Percentiles rank a stretch among this genome's conserved stretches.
phyloP scores from a whole-genome alignment of 2,113 vertebrate genomes.

The Andinoacara biseriatus region DNA sequence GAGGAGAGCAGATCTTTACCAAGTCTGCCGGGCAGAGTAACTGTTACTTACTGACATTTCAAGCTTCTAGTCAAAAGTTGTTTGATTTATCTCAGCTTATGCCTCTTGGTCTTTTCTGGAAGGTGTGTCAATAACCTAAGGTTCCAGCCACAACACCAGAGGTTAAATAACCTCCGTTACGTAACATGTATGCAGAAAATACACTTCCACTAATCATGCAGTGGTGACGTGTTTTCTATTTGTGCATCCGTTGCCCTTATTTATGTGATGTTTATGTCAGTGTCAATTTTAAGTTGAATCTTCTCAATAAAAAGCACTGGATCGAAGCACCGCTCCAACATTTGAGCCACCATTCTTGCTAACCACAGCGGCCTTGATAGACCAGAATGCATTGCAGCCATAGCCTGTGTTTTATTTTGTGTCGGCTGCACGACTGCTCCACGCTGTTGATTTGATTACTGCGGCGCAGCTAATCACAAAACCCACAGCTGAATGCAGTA shows the following conservation, averaged over 20 bases:
- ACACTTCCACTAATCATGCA: not conserved
- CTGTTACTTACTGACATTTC: not conserved
- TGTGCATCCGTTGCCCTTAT: not conserved
- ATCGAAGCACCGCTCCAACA: not conserved
- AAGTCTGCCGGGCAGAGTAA: not conserved
- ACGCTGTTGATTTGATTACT: too few relatives aligned
- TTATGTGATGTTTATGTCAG: not conserved
- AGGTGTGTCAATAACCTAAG: not conserved
- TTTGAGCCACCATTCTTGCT: accelerated
- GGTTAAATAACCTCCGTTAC: not conserved
- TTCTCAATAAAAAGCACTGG: not conserved
- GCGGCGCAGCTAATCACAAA: too few relatives aligned
- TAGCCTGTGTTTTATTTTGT: not conserved
- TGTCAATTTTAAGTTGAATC: not conserved
- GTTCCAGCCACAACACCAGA: not conserved
- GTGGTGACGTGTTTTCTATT: not conserved
- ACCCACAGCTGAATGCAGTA: not conserved
- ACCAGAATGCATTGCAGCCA: slow-evolving; percentile 1
- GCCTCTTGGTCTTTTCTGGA: slow-evolving; percentile 38
- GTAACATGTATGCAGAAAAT: not conserved
- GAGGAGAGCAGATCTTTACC: not conserved
- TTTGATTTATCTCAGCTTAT: not conserved
- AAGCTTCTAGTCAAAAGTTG: not conserved
- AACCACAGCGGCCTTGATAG: not conserved
- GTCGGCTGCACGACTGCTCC: not conserved